phyloP scores from a whole-genome alignment of 2,113 vertebrate species.

The Sula dactylatra region DNA sequence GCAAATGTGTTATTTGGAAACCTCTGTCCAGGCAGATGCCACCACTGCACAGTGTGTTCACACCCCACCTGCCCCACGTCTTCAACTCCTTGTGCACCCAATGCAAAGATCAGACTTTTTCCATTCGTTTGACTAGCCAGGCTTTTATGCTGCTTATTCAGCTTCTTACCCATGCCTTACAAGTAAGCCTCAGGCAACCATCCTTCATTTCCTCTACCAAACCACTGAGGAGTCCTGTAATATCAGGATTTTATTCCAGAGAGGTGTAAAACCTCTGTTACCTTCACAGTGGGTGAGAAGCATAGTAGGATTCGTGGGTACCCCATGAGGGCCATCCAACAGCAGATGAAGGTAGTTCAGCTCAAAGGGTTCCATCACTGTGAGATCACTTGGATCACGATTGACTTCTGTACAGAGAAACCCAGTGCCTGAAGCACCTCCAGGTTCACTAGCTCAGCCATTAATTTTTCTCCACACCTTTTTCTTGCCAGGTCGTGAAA shows the following conservation, averaged over 20 bases:
- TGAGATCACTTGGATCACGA: neutral
- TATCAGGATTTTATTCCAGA: neutral
- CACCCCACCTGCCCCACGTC: neutral
- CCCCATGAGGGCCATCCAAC: neutral
- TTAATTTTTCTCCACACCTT: neutral
- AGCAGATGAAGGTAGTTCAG: neutral
- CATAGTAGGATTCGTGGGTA: accelerated
- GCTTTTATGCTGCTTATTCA: neutral
- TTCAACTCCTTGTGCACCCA: neutral
- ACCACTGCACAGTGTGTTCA: neutral
- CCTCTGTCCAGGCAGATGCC: neutral
- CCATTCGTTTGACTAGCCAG: neutral
- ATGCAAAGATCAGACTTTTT: neutral
- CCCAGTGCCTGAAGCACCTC: neutral
- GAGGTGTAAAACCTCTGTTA: neutral
- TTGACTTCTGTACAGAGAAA: neutral
- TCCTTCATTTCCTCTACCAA: neutral
- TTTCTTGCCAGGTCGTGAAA: neutral
- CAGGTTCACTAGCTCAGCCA: neutral
- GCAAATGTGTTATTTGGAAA: neutral
- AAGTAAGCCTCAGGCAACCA: neutral
- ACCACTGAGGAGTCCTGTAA: neutral
- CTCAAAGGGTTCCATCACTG: neutral
- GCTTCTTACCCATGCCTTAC: neutral
- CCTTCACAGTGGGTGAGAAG: neutral